Evolutionary conservation across 2,888 invertebrate species (phyloP), one percentile per base, ranked within the genome.

Genomic region (Pristionchus arcanus): DNA sequence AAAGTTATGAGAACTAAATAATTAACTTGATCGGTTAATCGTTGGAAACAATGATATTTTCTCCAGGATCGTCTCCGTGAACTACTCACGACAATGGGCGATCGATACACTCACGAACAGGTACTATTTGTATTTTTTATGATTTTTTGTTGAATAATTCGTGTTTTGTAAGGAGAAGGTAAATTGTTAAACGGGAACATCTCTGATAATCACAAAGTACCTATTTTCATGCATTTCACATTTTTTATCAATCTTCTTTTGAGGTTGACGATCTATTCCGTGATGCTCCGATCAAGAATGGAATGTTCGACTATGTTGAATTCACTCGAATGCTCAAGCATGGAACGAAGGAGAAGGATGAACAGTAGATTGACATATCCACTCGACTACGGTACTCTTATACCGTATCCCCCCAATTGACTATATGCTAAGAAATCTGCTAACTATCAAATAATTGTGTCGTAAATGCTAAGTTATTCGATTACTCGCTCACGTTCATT

Each of bases 321-420:
- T 99, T 99, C 95, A 99, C 99, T 63, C 97, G 98, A 95, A 99
- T 99, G 95, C 96, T 99, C 94, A 99, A 99, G 95, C 99, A 99
- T 94, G 99, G 99, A 86, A 99, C 98, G 95, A 99, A 98, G 96
- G 99, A 99, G 94, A 98, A 98, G 96, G 98, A 98, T 96, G 98
- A 98, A 89, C 90, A 91, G 83, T 92, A 91, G 83, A 91, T 31
- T 55, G 31, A 42, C 34, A 42, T 42, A 71, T 87, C 28, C 83
- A n/a, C 19, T 28, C 83, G 42, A 37, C 81, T 71, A 71, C 63
- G n/a, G 63, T 63, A 63, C 34, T 19, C 21, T 34, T 15, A 71
- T 71, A 71, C 71, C 71, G 71, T 71, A 71, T 34, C 31, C 34
- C 77, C 28, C 37, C 42, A 28, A 37, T 42, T 77, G 77, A 37